These are phyloP conservation scores for Physeter macrocephalus DNA, from an alignment of 2,113 vertebrate species.

Conservation along the genomic window DNA sequence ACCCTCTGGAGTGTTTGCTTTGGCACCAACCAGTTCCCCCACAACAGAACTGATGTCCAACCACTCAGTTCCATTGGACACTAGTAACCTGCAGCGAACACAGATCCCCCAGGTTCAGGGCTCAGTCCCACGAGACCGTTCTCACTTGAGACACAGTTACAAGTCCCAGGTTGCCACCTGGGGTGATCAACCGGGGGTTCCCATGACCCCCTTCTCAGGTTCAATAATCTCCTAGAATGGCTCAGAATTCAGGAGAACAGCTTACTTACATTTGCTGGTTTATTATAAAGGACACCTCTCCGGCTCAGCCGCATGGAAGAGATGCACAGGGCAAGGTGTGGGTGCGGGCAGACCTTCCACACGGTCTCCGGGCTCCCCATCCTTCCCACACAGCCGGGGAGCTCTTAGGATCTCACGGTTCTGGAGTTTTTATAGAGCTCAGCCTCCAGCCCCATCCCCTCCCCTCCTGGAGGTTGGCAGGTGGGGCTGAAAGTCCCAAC, in stretches of 20 bases:
- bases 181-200: not conserved
- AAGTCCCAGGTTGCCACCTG: fast-evolving
- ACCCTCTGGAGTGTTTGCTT: not conserved
- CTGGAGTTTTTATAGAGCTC: not conserved
- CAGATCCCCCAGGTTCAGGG: fast-evolving
- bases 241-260: not conserved
- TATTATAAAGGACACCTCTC: not conserved
- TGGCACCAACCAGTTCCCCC: not conserved
- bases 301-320: not conserved
- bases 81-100: fast-evolving
- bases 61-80: not conserved
- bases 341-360: fast-evolving
- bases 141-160: too few species aligned
- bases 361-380: fast-evolving
- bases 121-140: fast-evolving
- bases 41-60: not conserved
- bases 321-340: fast-evolving
- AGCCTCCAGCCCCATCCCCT: not conserved
- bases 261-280: not conserved
- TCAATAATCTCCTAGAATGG: too few species aligned
- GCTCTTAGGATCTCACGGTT: not conserved
- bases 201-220: too few species aligned
- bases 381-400: not conserved
- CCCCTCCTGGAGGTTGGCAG: fast-evolving
- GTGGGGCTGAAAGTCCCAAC: too few species aligned